Base-by-base conservation (phyloP, 2,113 vertebrate genomes). In the Oxyura jamaicensis region DNA sequence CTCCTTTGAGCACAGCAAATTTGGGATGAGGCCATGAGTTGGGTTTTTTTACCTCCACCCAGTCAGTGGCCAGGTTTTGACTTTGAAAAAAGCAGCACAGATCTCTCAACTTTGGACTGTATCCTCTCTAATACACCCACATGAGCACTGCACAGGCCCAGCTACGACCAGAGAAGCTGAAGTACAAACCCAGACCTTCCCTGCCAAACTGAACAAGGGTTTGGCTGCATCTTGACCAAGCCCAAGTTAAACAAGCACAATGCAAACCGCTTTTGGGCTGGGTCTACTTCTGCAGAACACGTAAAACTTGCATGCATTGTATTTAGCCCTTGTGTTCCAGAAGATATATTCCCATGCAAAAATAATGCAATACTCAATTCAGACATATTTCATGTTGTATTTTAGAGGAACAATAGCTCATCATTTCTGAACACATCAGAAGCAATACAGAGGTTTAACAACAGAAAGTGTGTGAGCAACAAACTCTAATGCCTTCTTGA, bases 191-290 rank as follows among this genome's bases (percentile, higher is more conserved):
- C 53, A 63, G 2, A 0, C 33, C 55, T 52, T n/a, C n/a, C 52
- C 35, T 19, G 11, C 23, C 65, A 19, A 13, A 10, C 5, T 13
- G 23, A 15, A 0, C 12, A 12, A 28, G 11, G n/a, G 18, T 33
- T 56, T 41, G 65, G 25, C 28, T 13, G n/a, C 8, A 52, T 10
- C 74, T 6, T 8, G 12, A 46, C n/a, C 52, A 7, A 67, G 22
- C 60, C n/a, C 1, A 0, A 33, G 48, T 3, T 3, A 7, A 75
- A 59, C 8, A 50, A 26, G 35, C 7, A 4, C 56, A 59, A 23
- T 2, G 14, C 41, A 83, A 58, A 28, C 4, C 0, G 0, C 59
- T 46, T 48, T 35, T 22, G 14, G 25, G 58, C 46, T 0, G 3
- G 9, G 7, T 59, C 3, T 9, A 9, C 52, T 31, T 33, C 44